Conservation (phyloP, 1,140 invertebrate species). For the Zaprionus nigranus region DNA sequence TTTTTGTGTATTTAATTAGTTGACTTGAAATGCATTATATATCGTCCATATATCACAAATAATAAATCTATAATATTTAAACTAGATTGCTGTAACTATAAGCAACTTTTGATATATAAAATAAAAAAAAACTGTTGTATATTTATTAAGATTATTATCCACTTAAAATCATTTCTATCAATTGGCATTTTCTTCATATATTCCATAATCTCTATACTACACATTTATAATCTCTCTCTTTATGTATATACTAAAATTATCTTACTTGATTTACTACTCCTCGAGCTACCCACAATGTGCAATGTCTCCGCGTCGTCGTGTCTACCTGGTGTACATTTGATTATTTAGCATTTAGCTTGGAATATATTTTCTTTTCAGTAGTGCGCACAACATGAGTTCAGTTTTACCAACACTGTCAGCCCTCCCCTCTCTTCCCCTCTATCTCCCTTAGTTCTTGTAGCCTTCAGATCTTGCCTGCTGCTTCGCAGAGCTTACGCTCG, state of each 20-base stretch:
- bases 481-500: slow-evolving; percentile 77
- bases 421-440: neutral
- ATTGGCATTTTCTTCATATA: too few relatives aligned
- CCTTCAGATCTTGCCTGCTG: slow-evolving; percentile 32
- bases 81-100: too few relatives aligned
- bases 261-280: neutral
- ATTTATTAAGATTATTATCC: too few relatives aligned
- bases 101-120: too few relatives aligned
- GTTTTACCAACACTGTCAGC: slow-evolving; percentile 51
- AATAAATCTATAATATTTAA: too few relatives aligned
- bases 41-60: too few relatives aligned
- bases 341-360: slow-evolving; percentile 79
- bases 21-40: too few relatives aligned
- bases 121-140: too few relatives aligned
- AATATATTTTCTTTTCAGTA: slow-evolving; percentile 75
- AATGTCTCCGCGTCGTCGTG: slow-evolving; percentile 32
- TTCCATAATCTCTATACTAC: too few relatives aligned
- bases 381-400: slow-evolving; percentile 79
- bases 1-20: too few relatives aligned
- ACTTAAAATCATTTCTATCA: too few relatives aligned
- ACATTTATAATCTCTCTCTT: too few relatives aligned
- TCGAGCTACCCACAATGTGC: slow-evolving; percentile 12
- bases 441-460: neutral
- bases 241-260: neutral
- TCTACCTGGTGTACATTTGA: slow-evolving; percentile 69